Evolutionary conservation across 2,113 vertebrate species (phyloP).

Genomic region (zebrafish (Danio rerio)): GRCz12tu NC_133194.1:30140501-30141000

Average conservation of each 20-base stretch:
- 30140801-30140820: neutral
- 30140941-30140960: neutral
- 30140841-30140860: neutral
- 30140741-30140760: neutral
- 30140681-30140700: neutral
- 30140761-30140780: neutral
- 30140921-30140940: neutral
- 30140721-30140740: neutral
- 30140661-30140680: neutral
- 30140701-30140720: neutral
- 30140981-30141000: too few relatives aligned
- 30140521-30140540: neutral
- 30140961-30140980: neutral
- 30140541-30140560: slow-evolving; percentile 7
- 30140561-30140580: neutral
- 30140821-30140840: neutral
- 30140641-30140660: neutral
- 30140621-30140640: neutral
- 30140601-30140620: neutral
- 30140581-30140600: slow-evolving; percentile 15
- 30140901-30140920: neutral
- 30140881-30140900: neutral
- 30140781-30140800: neutral
- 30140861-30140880: neutral
- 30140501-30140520: neutral